Base-by-base conservation (phyloP, 1,140 invertebrate genomes). In the Drosophila ambigua region DNA sequence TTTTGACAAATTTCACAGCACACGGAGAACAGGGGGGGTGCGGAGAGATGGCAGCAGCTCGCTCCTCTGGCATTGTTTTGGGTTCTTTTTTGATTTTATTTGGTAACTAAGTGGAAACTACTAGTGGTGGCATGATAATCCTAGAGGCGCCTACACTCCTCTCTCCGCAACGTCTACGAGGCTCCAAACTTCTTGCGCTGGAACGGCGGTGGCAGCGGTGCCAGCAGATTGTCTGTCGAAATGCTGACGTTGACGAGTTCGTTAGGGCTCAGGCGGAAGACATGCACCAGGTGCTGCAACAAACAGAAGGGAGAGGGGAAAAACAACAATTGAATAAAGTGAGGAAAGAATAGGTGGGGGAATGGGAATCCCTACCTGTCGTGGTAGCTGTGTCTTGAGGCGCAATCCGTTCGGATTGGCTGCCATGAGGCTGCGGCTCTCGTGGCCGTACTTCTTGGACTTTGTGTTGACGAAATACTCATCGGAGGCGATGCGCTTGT, bases 181-280 rank as follows among this genome's bases (percentile, higher is more conserved):
- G 69, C 90, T 6, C 95, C 95, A 73, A 94, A 96, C 50, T 92
- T 93, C 77, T 95, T 95, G 84, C 94, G 93, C 72, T 93, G 93
- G 15, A 95, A 92, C 3, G 93, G 92, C 11, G 94, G 93, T 26
- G 95, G 95, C 67, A 96, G 89, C 69, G 94, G 92, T 67, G 94
- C 93, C 5, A 93, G 80, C 5, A 96, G 87, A 16, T 93, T 92
- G 15, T 93, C 88, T 7, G 95, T 95, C 84, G 94, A 95, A 5
- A 95, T 93, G 91, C 95, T 95, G 23, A 96, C 94, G 13, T 94
- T 94, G 2, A 96, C 93, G 68, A 96, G 77, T 92, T 95, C 95
- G 62, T 93, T 92, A 39, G 93, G 75, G 45, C 91, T 93, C 16
- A 96, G 66, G 84, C 93, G 93, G 92, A 71, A 93, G 9, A 95